Evolutionary conservation across 2,888 invertebrate species (phyloP).

Genomic region (Caenorhabditis sinica): DNA sequence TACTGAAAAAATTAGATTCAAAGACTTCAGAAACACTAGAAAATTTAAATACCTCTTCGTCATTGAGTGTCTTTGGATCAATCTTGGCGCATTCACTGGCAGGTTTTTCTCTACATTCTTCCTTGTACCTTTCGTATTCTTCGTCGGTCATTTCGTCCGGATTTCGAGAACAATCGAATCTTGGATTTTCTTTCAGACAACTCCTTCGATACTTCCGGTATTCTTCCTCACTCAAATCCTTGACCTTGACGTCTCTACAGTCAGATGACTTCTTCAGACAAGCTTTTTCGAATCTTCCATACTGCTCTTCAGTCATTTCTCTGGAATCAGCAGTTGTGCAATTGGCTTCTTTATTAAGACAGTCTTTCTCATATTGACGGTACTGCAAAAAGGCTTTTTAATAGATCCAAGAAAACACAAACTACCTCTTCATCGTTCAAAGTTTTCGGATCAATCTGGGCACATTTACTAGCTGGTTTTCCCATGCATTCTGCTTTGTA

Average conservation of each 20-base stretch:
- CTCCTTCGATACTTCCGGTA: conserved; percentile 10
- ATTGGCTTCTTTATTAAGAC: background rate
- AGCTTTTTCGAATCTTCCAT: conserved; percentile 17
- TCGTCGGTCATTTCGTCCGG: conserved; percentile 18
- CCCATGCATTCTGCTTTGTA: background rate
- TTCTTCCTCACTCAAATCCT: conserved; percentile 19
- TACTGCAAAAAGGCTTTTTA: conserved; percentile 6
- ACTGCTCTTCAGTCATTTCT: conserved; percentile 27
- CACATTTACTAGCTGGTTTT: conserved; percentile 3
- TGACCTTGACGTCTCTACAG: conserved; percentile 9
- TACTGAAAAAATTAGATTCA: conserved; percentile 17
- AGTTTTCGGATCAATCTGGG: background rate
- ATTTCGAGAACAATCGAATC: conserved; percentile 16
- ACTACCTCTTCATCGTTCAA: conserved; percentile 9
- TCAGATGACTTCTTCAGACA: conserved; percentile 24
- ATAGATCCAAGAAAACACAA: too few relatives aligned
- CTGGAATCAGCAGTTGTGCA: conserved; percentile 16
- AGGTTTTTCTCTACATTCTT: background rate
- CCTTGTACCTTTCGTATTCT: background rate
- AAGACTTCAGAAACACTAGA: background rate
- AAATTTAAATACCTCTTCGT: conserved; percentile 6
- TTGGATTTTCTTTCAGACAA: conserved; percentile 4
- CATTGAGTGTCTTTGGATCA: too few relatives aligned
- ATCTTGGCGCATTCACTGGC: too few relatives aligned
- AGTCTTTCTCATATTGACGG: conserved; percentile 18